Base-by-base conservation (phyloP, 2,888 invertebrate genomes). In the Harmothoe impar region DNA sequence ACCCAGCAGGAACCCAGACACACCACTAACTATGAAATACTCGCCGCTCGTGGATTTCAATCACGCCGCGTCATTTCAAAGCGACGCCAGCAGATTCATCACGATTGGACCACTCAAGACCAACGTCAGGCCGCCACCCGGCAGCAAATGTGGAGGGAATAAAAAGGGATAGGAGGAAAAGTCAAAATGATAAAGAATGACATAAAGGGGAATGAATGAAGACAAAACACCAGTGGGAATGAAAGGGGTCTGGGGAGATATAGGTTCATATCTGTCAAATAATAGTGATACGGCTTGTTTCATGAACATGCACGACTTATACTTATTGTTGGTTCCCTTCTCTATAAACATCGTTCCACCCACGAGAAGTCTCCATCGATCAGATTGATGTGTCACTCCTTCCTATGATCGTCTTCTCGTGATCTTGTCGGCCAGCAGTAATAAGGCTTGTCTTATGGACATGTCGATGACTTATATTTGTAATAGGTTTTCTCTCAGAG, bases 31-130 rank as follows among this genome's bases (percentile, higher is more conserved):
- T 52, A 86, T 52, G 86, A 86, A 86, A 86, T 54, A 86, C 86
- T n/a, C 52, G 29, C 17, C 29, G 31, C 31, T 29, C 86, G 29
- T 56, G 86, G 54, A 54, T 86, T 86, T 86, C 86, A 86, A 86
- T 86, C 86, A 54, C 33, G 17, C n/a, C 86, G 31, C 86, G 86
- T 86, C 86, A 86, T 86, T 86, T 86, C 86, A 86, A 86, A 86
- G 86, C 86, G 86, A 86, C 86, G 33, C 20, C 31, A 3, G 17
- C 54, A 52, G 52, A 86, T 86, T 54, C 86, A 86, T 86, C 86
- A 86, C 52, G 86, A 86, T 56, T 86, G 33, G 43, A 43, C 72
- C 31, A 72, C 72, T 72, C 72, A 72, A 25, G 31, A 72, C 25
- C n/a, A n/a, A 72, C 72, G 62, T 29, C 72, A 72, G 29, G 15